These are phyloP conservation scores for Macrobrachium nipponense DNA, from an alignment of 1,140 invertebrate genomes.

Conservation along the genomic window DNA sequence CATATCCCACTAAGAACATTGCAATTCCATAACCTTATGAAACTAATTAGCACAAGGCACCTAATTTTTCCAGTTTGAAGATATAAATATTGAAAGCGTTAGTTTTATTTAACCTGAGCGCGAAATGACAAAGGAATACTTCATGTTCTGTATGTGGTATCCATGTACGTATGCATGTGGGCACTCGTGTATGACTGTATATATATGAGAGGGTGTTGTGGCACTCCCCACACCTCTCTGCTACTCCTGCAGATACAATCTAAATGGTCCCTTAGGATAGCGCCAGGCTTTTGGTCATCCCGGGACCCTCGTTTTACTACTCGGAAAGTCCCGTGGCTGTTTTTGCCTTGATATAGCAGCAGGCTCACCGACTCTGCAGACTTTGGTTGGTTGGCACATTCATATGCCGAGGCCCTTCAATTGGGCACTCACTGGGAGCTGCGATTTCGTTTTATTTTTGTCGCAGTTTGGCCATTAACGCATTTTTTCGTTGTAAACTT, in stretches of 20 bases:
- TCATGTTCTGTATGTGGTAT: too few relatives aligned
- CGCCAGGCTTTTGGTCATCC: conserved; percentile 16
- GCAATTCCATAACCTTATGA: too few relatives aligned
- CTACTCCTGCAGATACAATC: conserved; percentile 51
- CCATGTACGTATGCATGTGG: neutral
- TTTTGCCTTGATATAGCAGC: neutral
- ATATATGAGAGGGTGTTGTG: neutral
- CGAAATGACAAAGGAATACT: too few relatives aligned
- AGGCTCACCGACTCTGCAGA: neutral
- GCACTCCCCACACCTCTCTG: conserved; percentile 35
- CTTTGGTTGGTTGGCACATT: neutral
- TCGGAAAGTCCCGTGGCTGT: neutral
- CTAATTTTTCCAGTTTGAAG: too few relatives aligned
- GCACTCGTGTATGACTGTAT: neutral
- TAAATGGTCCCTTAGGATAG: conserved; percentile 49
- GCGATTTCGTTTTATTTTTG: conserved; percentile 56
- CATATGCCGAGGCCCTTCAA: conserved; percentile 27
- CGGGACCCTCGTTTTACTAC: neutral
- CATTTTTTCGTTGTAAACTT: conserved; percentile 11
- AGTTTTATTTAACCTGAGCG: too few relatives aligned
- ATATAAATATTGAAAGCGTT: too few relatives aligned
- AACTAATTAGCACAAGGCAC: too few relatives aligned
- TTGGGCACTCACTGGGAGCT: conserved; percentile 48
- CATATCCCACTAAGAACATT: too few relatives aligned
- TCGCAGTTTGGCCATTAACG: conserved; percentile 51